These are phyloP conservation scores for Disparrhopalites patrizii DNA, from an alignment of 2,888 invertebrate genomes.

Conservation along the genomic window DNA sequence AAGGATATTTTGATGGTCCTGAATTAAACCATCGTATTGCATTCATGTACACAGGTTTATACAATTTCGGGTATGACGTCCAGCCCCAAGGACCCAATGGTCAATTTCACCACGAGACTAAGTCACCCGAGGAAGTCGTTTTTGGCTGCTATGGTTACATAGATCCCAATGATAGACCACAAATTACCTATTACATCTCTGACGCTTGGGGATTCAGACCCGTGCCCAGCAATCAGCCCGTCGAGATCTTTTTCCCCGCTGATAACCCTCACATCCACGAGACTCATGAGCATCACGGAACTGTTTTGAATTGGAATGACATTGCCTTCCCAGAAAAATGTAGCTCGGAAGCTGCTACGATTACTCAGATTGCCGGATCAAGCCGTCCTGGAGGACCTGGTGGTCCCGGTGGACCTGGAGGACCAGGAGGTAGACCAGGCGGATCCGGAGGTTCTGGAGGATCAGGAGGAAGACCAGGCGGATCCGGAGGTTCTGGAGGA, in stretches of 20 bases:
- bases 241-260: slow-evolving; percentile 61
- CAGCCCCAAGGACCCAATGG: slow-evolving; percentile 57
- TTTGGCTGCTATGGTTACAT: slow-evolving; percentile 77
- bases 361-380: background rate
- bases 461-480: slow-evolving; percentile 3
- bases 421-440: background rate
- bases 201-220: slow-evolving; percentile 74
- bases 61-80: slow-evolving; percentile 73
- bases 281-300: slow-evolving; percentile 53
- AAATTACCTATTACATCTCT: slow-evolving; percentile 66
- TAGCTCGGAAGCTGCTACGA: slow-evolving; percentile 49
- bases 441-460: slow-evolving; percentile 1
- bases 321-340: slow-evolving; percentile 71
- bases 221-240: slow-evolving; percentile 64
- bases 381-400: background rate
- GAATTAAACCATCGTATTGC: background rate
- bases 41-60: slow-evolving; percentile 58
- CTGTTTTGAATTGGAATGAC: slow-evolving; percentile 63
- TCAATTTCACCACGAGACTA: slow-evolving; percentile 73
- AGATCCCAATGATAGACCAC: slow-evolving; percentile 63
- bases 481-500: slow-evolving; percentile 13
- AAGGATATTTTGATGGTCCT: background rate
- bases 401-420: background rate
- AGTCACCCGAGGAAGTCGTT: slow-evolving; percentile 70
- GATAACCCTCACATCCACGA: slow-evolving; percentile 46